A percentile compares a stretch with the other conserved stretches of the same genome.
Evolutionary conservation across 2,888 invertebrate species (phyloP).

Genomic region (Clitarchus hookeri): DNA sequence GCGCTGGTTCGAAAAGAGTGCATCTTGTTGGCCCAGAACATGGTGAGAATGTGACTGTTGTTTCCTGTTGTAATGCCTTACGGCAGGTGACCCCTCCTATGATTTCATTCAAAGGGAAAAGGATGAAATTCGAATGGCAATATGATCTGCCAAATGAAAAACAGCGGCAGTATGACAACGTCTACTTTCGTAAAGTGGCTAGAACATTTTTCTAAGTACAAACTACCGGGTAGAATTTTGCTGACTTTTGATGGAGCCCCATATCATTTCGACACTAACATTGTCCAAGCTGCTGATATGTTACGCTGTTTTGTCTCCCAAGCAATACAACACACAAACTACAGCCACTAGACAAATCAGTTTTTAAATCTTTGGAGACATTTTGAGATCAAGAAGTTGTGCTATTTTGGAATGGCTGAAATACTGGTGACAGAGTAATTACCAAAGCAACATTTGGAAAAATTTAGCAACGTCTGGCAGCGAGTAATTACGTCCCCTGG

Average conservation of each 20-base stretch:
- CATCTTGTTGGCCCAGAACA: slow-evolving; percentile 23
- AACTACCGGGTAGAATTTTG: slow-evolving; percentile 42
- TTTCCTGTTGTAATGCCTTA: slow-evolving; percentile 4
- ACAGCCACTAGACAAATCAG: slow-evolving; percentile 47
- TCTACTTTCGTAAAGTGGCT: slow-evolving; percentile 44
- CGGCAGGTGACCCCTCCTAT: slow-evolving; percentile 28
- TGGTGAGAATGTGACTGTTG: slow-evolving; percentile 26
- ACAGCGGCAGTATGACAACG: slow-evolving; percentile 48
- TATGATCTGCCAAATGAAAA: slow-evolving; percentile 42
- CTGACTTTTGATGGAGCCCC: slow-evolving; percentile 49
- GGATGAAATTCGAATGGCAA: slow-evolving; percentile 27
- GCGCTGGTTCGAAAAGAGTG: background rate
- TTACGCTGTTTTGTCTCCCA: slow-evolving; percentile 50
- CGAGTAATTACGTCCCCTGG: slow-evolving; percentile 22
- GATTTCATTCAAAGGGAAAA: slow-evolving; percentile 32
- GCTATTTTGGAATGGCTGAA: slow-evolving; percentile 45
- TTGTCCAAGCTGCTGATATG: slow-evolving; percentile 48
- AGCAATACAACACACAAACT: slow-evolving; percentile 51
- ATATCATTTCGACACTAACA: slow-evolving; percentile 47
- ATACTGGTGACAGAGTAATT: slow-evolving; percentile 45
- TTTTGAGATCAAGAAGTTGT: slow-evolving; percentile 50
- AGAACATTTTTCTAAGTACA: slow-evolving; percentile 47
- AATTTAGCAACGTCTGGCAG: slow-evolving; percentile 35
- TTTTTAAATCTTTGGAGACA: slow-evolving; percentile 46
- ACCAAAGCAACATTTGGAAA: slow-evolving; percentile 47